A percentile compares a stretch with the other conserved stretches of the same genome.
phyloP scores from a whole-genome alignment of 35 echinoderm and acorn worm species.

The Amphiura filiformis region DNA sequence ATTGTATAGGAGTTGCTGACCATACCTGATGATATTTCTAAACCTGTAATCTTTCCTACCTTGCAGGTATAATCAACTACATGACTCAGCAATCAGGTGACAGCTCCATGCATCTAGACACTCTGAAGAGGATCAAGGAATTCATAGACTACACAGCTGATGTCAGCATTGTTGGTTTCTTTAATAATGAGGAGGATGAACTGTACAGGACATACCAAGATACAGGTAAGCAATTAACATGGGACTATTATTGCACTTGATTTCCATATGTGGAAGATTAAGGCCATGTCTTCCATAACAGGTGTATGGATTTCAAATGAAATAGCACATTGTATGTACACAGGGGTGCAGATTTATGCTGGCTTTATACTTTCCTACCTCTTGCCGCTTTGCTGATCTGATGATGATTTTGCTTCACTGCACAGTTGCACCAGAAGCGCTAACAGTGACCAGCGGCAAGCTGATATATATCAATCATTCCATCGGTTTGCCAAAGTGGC shows the following conservation, averaged over 20 bases:
- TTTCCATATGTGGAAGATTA: no score
- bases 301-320: not conserved
- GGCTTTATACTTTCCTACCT: no score
- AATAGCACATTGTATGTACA: not conserved
- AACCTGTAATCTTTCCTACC: not conserved
- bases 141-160: conserved; percentile 71
- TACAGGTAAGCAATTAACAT: conserved; percentile 60
- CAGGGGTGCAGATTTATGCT: not conserved
- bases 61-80: conserved; percentile 81
- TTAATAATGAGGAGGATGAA: conserved; percentile 66
- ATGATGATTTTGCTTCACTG: no score
- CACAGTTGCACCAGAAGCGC: no score
- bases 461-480: no score
- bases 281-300: no score
- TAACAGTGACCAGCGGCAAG: no score
- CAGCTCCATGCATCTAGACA: conserved; percentile 59
- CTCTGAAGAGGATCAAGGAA: conserved; percentile 66
- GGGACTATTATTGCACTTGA: no score
- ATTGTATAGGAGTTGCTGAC: no score
- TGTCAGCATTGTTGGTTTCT: conserved; percentile 90
- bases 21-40: no score
- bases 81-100: conserved; percentile 81
- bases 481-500: no score
- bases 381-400: not conserved
- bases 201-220: conserved; percentile 83